phyloP scores from a whole-genome alignment of 2,888 invertebrate genomes.

The Trissolcus brochymenae region DNA sequence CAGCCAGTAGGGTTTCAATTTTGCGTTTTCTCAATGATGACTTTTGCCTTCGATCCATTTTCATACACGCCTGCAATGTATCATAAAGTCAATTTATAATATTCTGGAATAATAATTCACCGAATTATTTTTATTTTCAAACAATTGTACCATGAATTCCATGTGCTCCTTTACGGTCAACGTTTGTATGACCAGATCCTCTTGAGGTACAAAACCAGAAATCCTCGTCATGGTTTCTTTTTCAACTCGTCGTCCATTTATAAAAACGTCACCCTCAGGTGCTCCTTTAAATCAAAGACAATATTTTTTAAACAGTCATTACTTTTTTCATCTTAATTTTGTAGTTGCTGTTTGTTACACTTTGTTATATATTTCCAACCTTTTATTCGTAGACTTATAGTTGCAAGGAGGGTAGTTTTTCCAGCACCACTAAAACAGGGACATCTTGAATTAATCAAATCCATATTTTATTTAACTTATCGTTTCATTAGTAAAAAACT shows the following conservation, averaged over 20 bases:
- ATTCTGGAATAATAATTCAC: not conserved
- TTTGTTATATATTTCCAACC: constrained; percentile 68
- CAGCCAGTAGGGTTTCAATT: constrained; percentile 78
- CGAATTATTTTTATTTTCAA: not conserved
- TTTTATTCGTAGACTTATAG: constrained; percentile 84
- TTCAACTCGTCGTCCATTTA: constrained; percentile 83
- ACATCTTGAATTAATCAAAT: not conserved
- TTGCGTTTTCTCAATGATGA: constrained; percentile 72
- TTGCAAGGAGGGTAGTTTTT: constrained; percentile 85
- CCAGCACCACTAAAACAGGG: constrained; percentile 83
- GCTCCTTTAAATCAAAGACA: constrained; percentile 73
- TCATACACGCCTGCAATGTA: constrained; percentile 82
- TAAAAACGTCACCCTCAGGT: constrained; percentile 82
- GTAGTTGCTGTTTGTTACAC: not conserved
- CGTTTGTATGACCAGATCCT: constrained; percentile 87
- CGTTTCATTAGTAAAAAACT: not conserved
- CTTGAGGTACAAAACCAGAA: constrained; percentile 91
- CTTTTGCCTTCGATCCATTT: constrained; percentile 81
- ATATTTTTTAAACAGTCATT: not conserved
- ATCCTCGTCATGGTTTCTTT: constrained; percentile 83
- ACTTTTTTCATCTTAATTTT: not conserved
- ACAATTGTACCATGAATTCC: constrained; percentile 85
- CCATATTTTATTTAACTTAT: too few relatives aligned
- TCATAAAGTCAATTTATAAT: not conserved
- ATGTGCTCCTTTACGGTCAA: constrained; percentile 90